Evolutionary conservation across 2,113 vertebrate species (phyloP).

Genomic region (Prionailurus viverrinus): DNA sequence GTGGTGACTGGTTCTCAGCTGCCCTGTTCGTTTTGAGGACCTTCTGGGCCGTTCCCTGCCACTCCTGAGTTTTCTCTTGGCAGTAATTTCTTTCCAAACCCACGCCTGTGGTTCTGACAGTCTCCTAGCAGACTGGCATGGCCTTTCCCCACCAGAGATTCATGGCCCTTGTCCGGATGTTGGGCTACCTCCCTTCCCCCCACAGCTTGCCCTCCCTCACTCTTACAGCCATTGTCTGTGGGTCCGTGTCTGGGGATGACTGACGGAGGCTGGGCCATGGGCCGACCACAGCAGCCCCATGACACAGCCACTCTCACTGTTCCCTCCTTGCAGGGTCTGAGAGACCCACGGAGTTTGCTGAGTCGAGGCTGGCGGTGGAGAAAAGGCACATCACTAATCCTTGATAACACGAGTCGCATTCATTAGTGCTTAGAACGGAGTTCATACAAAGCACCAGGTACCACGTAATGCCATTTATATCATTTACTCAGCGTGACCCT

Average conservation of each 20-base stretch:
- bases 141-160: background rate
- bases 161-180: background rate
- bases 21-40: background rate
- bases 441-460: background rate
- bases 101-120: background rate
- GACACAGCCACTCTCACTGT: no score
- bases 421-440: background rate
- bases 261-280: background rate
- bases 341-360: background rate
- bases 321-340: background rate
- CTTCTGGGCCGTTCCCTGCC: background rate
- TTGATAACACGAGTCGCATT: background rate
- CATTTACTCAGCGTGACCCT: background rate
- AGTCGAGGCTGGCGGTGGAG: background rate
- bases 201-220: background rate
- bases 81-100: background rate
- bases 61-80: background rate
- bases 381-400: background rate
- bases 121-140: background rate
- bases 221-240: background rate
- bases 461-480: background rate
- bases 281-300: background rate
- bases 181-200: background rate
- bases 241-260: background rate
- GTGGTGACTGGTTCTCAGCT: background rate